Percentiles rank a stretch among this genome's conserved stretches.
These are phyloP conservation scores for Brienomyrus longianalis DNA, from an alignment of 2,113 vertebrate species.

Conservation along the genomic window DNA sequence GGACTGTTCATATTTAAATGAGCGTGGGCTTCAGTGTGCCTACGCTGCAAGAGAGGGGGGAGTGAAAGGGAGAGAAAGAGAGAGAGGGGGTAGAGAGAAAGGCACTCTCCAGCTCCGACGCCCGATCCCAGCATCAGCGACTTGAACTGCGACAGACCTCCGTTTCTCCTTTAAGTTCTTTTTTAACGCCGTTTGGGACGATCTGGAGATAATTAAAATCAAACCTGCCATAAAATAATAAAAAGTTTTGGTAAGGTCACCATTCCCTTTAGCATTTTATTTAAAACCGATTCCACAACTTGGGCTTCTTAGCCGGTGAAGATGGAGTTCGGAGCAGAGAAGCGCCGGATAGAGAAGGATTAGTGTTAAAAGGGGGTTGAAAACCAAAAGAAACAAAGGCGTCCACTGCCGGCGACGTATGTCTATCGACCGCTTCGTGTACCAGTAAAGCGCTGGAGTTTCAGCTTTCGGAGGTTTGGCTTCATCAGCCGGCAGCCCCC, in stretches of 20 bases:
- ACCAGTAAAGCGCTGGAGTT: neutral
- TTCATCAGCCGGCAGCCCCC: neutral
- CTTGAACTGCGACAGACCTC: neutral
- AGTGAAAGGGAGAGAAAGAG: neutral
- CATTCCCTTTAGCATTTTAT: neutral
- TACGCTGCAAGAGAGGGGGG: neutral
- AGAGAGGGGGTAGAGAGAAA: neutral
- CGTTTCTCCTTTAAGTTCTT: neutral
- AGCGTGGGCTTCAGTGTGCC: constrained; percentile 13
- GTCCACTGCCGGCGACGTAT: neutral
- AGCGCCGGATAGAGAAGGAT: neutral
- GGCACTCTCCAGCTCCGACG: too few relatives aligned
- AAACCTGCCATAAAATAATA: too few relatives aligned
- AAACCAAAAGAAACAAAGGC: constrained; percentile 23
- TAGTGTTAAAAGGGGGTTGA: neutral
- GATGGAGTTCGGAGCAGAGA: neutral
- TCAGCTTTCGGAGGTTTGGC: neutral
- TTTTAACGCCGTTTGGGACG: constrained; percentile 13
- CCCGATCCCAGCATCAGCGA: constrained; percentile 1
- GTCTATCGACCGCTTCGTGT: neutral
- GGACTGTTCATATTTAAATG: neutral
- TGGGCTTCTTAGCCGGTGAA: neutral
- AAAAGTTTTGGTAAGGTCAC: constrained; percentile 17
- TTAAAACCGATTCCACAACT: neutral
- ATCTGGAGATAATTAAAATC: neutral